Conservation (phyloP, 2,888 invertebrate genomes). For the Lomographa bimaculata region DNA sequence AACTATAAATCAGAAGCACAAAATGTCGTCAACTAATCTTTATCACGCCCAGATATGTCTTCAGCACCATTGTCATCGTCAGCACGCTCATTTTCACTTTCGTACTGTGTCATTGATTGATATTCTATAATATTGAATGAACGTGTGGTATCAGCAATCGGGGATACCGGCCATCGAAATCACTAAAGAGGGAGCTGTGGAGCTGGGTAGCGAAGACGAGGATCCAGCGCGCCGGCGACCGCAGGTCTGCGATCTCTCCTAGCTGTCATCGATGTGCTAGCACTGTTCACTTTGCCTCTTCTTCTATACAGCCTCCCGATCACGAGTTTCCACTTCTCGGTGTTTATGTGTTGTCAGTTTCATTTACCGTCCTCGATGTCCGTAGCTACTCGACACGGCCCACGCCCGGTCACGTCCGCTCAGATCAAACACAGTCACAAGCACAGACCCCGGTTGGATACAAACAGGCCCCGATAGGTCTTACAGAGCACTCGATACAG, state of each 20-base stretch:
- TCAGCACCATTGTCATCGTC: slow-evolving; percentile 40
- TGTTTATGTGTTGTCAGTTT: slow-evolving; percentile 78
- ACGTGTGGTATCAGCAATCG: slow-evolving; percentile 80
- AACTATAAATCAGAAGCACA: slow-evolving; percentile 20
- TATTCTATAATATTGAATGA: slow-evolving; percentile 71
- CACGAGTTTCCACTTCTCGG: slow-evolving; percentile 78
- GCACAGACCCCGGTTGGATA: slow-evolving; percentile 22
- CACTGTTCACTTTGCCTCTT: slow-evolving; percentile 78
- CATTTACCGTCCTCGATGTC: slow-evolving; percentile 72
- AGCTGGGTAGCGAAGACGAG: slow-evolving; percentile 88
- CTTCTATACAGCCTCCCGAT: slow-evolving; percentile 71
- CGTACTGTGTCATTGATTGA: slow-evolving; percentile 57
- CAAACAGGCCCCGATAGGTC: slow-evolving; percentile 30
- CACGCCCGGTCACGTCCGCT: slow-evolving; percentile 36
- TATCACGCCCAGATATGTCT: slow-evolving; percentile 26
- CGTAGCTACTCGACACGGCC: slow-evolving; percentile 57
- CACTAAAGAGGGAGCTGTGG: slow-evolving; percentile 89
- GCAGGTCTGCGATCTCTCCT: slow-evolving; percentile 81
- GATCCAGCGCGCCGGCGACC: slow-evolving; percentile 71
- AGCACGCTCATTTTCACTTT: slow-evolving; percentile 59
- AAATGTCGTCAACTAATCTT: slow-evolving; percentile 19
- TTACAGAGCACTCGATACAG: slow-evolving; percentile 75
- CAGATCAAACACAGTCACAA: slow-evolving; percentile 39
- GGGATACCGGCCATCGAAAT: slow-evolving; percentile 88
- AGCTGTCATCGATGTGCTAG: slow-evolving; percentile 81